phyloP scores from a whole-genome alignment of 2,888 invertebrate genomes.

The Argyresthia goedartella region DNA sequence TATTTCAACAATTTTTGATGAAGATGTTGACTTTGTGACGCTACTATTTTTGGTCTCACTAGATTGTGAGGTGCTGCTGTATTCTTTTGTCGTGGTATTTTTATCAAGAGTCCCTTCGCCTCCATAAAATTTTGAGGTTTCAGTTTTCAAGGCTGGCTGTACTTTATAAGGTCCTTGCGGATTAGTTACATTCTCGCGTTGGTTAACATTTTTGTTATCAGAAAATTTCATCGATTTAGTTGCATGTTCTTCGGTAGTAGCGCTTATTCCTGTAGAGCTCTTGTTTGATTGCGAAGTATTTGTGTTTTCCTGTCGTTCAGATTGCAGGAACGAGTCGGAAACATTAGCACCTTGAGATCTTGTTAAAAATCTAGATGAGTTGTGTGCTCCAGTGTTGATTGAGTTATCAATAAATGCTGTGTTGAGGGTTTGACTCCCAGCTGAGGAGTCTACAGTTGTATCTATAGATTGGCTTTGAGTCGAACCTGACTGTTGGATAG shows the following conservation, averaged over 20 bases:
- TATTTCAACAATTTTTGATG: conserved; percentile 75
- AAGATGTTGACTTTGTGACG: conserved; percentile 71
- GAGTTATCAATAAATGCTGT: conserved; percentile 55
- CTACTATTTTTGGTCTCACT: conserved; percentile 69
- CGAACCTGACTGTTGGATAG: conserved; percentile 48
- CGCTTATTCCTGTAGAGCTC: background rate
- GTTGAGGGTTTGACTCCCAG: conserved; percentile 47
- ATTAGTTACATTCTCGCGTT: conserved; percentile 36
- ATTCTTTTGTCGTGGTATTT: conserved; percentile 41
- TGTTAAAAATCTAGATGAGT: conserved; percentile 24
- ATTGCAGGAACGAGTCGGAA: conserved; percentile 50
- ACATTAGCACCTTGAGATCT: conserved; percentile 49
- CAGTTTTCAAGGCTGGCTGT: conserved; percentile 25
- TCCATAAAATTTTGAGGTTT: conserved; percentile 45
- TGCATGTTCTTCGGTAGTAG: conserved; percentile 3
- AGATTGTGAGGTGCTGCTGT: conserved; percentile 45
- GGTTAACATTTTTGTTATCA: conserved; percentile 32
- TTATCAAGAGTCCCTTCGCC: conserved; percentile 45
- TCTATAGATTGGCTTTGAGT: conserved; percentile 51
- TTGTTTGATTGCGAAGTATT: background rate
- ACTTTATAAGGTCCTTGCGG: background rate
- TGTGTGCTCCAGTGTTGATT: conserved; percentile 26
- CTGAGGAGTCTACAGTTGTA: conserved; percentile 43
- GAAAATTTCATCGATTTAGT: conserved; percentile 18
- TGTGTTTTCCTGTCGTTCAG: conserved; percentile 38